Conservation (phyloP, 1,140 invertebrate species). For the Euwallacea similis region DNA sequence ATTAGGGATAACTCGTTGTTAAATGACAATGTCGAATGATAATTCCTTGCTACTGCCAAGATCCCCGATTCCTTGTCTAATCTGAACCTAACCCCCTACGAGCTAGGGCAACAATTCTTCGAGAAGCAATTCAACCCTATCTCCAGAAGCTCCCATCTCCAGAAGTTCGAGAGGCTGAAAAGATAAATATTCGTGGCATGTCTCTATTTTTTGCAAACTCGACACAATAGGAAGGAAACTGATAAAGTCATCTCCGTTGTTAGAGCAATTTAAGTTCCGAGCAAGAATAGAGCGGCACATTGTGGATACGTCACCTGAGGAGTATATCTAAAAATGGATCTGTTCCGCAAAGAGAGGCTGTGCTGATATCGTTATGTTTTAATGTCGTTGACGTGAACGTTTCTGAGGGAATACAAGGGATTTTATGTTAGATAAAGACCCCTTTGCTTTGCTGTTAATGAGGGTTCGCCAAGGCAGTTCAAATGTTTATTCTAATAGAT, state of each 20-base stretch:
- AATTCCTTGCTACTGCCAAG: too few relatives aligned
- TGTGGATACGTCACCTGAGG: constrained; percentile 19
- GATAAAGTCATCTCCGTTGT: constrained; percentile 31
- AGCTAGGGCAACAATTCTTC: too few relatives aligned
- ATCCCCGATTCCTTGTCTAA: too few relatives aligned
- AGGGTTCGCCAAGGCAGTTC: too few relatives aligned
- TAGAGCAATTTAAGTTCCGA: constrained; percentile 22
- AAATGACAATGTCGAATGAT: too few relatives aligned
- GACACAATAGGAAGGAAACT: constrained; percentile 26
- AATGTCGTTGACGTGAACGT: constrained; percentile 12
- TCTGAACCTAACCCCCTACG: too few relatives aligned
- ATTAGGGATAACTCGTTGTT: too few relatives aligned
- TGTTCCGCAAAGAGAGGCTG: constrained; percentile 5
- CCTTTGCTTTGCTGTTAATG: too few relatives aligned
- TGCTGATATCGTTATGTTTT: constrained; percentile 7
- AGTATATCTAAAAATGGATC: constrained; percentile 27
- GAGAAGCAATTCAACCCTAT: too few relatives aligned
- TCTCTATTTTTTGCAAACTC: constrained; percentile 16
- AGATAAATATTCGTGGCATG: constrained; percentile 19
- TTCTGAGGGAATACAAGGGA: not conserved
- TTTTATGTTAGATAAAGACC: not conserved
- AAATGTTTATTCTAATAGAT: too few relatives aligned
- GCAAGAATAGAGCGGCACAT: constrained; percentile 11
- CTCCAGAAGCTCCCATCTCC: too few relatives aligned
- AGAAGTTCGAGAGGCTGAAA: not conserved